Percentiles rank a stretch among this genome's conserved stretches.
Evolutionary conservation across 2,888 invertebrate species (phyloP).

Genomic region (Xanthostigma xanthostigma): DNA sequence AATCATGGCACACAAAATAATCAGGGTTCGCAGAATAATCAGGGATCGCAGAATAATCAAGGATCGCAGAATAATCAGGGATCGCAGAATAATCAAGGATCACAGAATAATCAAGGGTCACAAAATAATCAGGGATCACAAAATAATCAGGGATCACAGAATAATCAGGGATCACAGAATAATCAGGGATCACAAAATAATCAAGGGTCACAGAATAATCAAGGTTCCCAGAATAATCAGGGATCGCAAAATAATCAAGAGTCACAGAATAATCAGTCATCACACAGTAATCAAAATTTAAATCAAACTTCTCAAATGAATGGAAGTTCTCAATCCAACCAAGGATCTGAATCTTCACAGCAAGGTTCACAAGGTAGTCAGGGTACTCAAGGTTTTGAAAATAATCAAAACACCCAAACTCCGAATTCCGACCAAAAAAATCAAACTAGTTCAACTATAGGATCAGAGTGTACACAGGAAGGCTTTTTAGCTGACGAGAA

Average conservation of each 20-base stretch:
- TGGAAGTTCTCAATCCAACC: too few relatives aligned
- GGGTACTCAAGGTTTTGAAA: not conserved
- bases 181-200: not conserved
- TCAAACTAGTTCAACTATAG: not conserved
- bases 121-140: not conserved
- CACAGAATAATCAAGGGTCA: not conserved
- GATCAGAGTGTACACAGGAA: slow-evolving; percentile 16
- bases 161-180: not conserved
- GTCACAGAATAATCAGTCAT: not conserved
- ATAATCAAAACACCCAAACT: not conserved
- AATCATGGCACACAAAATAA: slow-evolving; percentile 9
- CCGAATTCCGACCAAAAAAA: not conserved
- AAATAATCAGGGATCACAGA: not conserved
- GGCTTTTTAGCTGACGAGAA: slow-evolving; percentile 21
- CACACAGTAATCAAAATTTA: not conserved
- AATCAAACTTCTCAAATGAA: not conserved
- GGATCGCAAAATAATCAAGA: not conserved
- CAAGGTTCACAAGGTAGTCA: not conserved
- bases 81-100: not conserved
- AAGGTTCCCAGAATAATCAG: not conserved
- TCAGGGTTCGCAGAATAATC: slow-evolving; percentile 6
- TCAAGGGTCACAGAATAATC: not conserved
- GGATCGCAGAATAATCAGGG: not conserved
- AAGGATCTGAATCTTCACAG: too few relatives aligned
- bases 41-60: not conserved